Evolutionary conservation across 2,797 vertebrate genomes (phyloP).

Genomic region (Brachyrhaphis roseni): DNA sequence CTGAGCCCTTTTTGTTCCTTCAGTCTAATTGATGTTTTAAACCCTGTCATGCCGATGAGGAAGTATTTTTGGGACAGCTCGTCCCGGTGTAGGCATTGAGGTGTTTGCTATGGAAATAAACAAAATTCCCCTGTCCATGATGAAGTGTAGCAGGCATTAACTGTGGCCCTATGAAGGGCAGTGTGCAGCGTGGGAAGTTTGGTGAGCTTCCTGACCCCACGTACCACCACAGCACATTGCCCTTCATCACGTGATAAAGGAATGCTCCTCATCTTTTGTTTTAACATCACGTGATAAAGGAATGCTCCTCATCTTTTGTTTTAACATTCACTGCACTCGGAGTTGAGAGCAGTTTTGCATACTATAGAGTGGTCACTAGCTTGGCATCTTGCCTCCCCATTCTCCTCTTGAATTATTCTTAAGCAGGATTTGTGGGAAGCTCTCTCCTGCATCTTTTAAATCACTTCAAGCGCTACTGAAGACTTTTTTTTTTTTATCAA

Average conservation of each 20-base stretch:
- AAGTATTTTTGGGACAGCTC: slow-evolving; percentile 42
- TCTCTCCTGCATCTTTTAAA: slow-evolving; percentile 76
- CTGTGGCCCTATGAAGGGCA: slow-evolving; percentile 42
- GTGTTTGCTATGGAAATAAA: slow-evolving; percentile 27
- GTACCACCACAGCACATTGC: slow-evolving; percentile 67
- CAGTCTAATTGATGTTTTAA: slow-evolving; percentile 3
- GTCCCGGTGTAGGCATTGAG: slow-evolving; percentile 17
- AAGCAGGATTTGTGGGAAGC: slow-evolving; percentile 76
- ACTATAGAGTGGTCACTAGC: slow-evolving; percentile 70
- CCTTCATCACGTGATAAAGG: slow-evolving; percentile 73
- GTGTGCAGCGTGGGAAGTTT: slow-evolving; percentile 76
- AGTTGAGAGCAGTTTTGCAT: slow-evolving; percentile 75
- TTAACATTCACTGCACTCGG: slow-evolving; percentile 68
- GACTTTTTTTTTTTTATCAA: slow-evolving; percentile 51
- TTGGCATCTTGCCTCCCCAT: slow-evolving; percentile 72
- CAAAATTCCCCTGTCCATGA: slow-evolving; percentile 43
- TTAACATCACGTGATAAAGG: slow-evolving; percentile 74
- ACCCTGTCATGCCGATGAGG: slow-evolving; percentile 41
- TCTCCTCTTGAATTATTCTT: slow-evolving; percentile 65
- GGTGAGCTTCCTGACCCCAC: slow-evolving; percentile 74
- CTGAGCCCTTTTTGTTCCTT: not conserved
- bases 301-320: slow-evolving; percentile 76
- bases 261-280: slow-evolving; percentile 76
- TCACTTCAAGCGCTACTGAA: slow-evolving; percentile 77
- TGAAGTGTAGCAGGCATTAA: slow-evolving; percentile 34